Percentiles rank a stretch among this genome's conserved stretches.
Evolutionary conservation across 2,888 invertebrate species (phyloP).

Genomic region (Cerastis rubricosa): DNA sequence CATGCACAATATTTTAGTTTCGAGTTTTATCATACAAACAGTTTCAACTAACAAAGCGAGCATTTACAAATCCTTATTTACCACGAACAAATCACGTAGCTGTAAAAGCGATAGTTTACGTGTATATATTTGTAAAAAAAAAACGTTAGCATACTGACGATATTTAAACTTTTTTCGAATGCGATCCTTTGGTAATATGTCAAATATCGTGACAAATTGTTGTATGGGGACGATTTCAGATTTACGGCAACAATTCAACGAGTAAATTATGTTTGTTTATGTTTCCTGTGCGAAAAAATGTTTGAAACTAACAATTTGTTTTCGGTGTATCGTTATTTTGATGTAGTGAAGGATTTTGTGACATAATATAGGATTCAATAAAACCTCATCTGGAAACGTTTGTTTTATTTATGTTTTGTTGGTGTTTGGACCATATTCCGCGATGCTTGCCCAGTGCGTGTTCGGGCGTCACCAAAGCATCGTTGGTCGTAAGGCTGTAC

Average conservation of each 20-base stretch:
- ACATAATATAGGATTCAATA: conserved; percentile 28
- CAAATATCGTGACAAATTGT: conserved; percentile 68
- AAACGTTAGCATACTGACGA: conserved; percentile 25
- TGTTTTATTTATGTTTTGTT: not conserved
- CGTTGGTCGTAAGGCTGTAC: no score
- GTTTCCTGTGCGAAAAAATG: conserved; percentile 23
- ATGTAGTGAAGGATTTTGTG: conserved; percentile 29
- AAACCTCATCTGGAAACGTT: not conserved
- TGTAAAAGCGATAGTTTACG: conserved; percentile 53
- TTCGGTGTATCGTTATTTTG: conserved; percentile 15
- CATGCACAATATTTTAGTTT: conserved; percentile 6
- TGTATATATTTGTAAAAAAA: conserved; percentile 54
- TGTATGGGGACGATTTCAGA: conserved; percentile 53
- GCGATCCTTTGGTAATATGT: conserved; percentile 60
- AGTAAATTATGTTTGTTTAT: conserved; percentile 52
- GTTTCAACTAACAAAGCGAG: conserved; percentile 20
- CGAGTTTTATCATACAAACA: conserved; percentile 25
- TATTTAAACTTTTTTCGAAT: conserved; percentile 52
- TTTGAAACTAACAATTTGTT: conserved; percentile 31
- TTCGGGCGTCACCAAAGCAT: no score
- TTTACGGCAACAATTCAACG: conserved; percentile 56
- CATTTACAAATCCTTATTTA: conserved; percentile 42
- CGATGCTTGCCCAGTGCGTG: no score
- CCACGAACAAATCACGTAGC: conserved; percentile 31
- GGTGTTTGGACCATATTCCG: no score